Percentiles rank a stretch among this genome's conserved stretches.
These are phyloP conservation scores for Habropoda laboriosa DNA, from an alignment of 1,140 invertebrate species.

Conservation along the genomic window DNA sequence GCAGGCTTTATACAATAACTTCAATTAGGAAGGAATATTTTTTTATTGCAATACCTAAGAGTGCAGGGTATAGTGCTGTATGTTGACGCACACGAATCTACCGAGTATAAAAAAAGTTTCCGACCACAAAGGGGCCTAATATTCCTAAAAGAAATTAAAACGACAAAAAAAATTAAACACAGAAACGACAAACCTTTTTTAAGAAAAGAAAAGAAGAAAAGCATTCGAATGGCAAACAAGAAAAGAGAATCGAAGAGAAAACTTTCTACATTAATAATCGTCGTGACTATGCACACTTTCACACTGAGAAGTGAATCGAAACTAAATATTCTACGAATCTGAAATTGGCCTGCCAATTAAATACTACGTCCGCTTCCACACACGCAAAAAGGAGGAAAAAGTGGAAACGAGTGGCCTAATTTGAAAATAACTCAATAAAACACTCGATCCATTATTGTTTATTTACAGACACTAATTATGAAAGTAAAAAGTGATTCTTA, in stretches of 20 bases:
- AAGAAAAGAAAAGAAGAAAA: background rate
- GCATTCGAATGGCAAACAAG: background rate
- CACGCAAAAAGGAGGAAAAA: background rate
- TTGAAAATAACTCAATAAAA: background rate
- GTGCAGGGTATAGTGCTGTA: conserved; percentile 59
- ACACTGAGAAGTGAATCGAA: background rate
- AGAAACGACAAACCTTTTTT: background rate
- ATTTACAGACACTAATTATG: background rate
- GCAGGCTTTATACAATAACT: conserved; percentile 6
- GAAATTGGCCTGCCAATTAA: background rate
- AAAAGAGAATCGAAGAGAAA: background rate
- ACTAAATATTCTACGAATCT: background rate
- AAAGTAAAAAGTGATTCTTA: background rate
- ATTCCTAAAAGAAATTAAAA: background rate
- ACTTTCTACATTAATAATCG: background rate
- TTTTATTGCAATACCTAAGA: conserved; percentile 58
- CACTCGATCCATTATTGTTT: background rate
- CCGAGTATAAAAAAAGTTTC: background rate
- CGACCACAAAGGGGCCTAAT: too few relatives aligned
- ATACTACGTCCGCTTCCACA: background rate
- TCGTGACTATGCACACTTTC: background rate
- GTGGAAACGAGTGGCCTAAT: background rate
- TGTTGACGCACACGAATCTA: background rate
- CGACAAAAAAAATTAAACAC: background rate
- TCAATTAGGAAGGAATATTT: conserved; percentile 6